Percentiles rank a stretch among this genome's conserved stretches.
These are phyloP conservation scores for Esperia sulphurella DNA, from an alignment of 2,888 invertebrate genomes.

Conservation along the genomic window DNA sequence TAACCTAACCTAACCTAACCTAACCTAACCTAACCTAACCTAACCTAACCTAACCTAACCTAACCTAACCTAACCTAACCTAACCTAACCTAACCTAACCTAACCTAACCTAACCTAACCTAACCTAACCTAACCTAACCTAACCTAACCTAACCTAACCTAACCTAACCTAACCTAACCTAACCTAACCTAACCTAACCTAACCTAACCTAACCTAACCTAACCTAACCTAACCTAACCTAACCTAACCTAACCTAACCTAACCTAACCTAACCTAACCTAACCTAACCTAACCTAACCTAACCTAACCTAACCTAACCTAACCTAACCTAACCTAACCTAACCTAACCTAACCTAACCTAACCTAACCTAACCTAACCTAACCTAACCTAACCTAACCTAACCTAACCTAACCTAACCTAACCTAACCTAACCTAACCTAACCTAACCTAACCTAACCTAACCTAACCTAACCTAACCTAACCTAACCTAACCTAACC, in stretches of 20 bases:
- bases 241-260: slow-evolving; percentile 25
- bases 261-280: slow-evolving; percentile 25
- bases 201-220: slow-evolving; percentile 18
- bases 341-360: slow-evolving; percentile 20
- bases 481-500: slow-evolving; percentile 24
- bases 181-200: slow-evolving; percentile 19
- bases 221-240: slow-evolving; percentile 24
- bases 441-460: not conserved
- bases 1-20: slow-evolving; percentile 13
- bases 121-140: slow-evolving; percentile 19
- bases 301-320: slow-evolving; percentile 19
- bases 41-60: slow-evolving; percentile 13
- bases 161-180: slow-evolving; percentile 18
- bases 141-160: slow-evolving; percentile 19
- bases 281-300: slow-evolving; percentile 21
- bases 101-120: slow-evolving; percentile 18
- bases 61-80: slow-evolving; percentile 18
- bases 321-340: slow-evolving; percentile 17
- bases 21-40: slow-evolving; percentile 13
- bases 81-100: slow-evolving; percentile 17
- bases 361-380: slow-evolving; percentile 20
- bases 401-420: slow-evolving; percentile 1
- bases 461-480: slow-evolving; percentile 16
- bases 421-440: slow-evolving; percentile 4
- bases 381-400: slow-evolving; percentile 23